A percentile compares a stretch with the other conserved stretches of the same genome.
Evolutionary conservation across 2,888 invertebrate species (phyloP).

Genomic region (Oscheius myriophilus): DNA sequence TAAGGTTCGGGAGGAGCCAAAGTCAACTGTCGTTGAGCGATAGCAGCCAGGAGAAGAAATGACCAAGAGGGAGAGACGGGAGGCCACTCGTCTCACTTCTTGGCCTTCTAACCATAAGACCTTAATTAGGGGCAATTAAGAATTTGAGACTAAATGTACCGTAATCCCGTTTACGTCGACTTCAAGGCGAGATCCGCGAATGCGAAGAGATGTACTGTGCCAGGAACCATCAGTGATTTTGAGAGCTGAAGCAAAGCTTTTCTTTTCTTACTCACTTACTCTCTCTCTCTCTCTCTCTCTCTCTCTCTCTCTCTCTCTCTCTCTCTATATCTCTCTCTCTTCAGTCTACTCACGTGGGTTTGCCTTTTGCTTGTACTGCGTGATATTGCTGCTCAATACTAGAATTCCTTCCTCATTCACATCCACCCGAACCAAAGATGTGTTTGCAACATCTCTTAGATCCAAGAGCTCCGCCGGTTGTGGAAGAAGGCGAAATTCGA

Average conservation of each 20-base stretch:
- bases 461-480: constrained; percentile 44
- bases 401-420: constrained; percentile 48
- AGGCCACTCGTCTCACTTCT: constrained; percentile 52
- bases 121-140: constrained; percentile 9
- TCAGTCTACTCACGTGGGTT: constrained; percentile 48
- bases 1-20: constrained; percentile 50
- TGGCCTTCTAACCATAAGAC: constrained; percentile 66
- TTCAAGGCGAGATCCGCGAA: constrained; percentile 65
- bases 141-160: constrained; percentile 23
- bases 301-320: neutral
- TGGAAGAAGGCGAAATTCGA: constrained; percentile 65
- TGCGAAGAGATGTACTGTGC: constrained; percentile 64
- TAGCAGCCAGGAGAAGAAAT: constrained; percentile 62
- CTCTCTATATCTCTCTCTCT: neutral
- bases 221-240: constrained; percentile 61
- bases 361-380: constrained; percentile 60
- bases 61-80: constrained; percentile 56
- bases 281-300: too few species aligned
- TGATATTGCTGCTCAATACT: constrained; percentile 54
- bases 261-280: too few species aligned
- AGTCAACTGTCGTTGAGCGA: constrained; percentile 64
- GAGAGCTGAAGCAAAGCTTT: constrained; percentile 41
- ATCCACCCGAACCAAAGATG: constrained; percentile 54
- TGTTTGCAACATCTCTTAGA: constrained; percentile 59
- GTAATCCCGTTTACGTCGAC: constrained; percentile 66